These are phyloP conservation scores for Lophotis ruficrista DNA, from an alignment of 2,113 vertebrate species.

Conservation along the genomic window DNA sequence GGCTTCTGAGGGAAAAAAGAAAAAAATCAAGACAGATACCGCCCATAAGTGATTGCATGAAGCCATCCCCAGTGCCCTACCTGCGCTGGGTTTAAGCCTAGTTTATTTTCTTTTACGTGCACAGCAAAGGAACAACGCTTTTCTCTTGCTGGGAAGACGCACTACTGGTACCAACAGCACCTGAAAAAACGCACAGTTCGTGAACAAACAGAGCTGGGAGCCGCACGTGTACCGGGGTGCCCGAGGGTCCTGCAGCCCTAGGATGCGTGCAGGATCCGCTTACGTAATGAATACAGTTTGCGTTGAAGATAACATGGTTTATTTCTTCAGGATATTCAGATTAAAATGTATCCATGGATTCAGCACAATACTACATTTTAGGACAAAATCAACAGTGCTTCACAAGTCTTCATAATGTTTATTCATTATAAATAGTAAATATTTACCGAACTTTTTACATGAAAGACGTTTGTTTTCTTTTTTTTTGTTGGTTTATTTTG, in stretches of 20 bases:
- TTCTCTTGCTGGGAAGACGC: neutral
- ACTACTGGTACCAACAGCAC: accelerated
- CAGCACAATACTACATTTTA: constrained; percentile 65
- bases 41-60: neutral
- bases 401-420: constrained; percentile 83
- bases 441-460: constrained; percentile 92
- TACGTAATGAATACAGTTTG: neutral
- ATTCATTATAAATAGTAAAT: constrained; percentile 98
- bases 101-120: neutral
- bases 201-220: neutral
- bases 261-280: neutral
- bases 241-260: accelerated
- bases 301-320: constrained; percentile 56
- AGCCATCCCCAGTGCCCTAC: neutral
- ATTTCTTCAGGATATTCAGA: constrained; percentile 62
- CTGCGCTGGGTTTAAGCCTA: neutral
- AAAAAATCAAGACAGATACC: neutral
- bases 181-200: neutral
- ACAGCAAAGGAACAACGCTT: neutral
- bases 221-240: neutral
- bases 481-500: constrained; percentile 34
- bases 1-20: neutral
- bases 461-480: constrained; percentile 76
- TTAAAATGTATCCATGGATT: constrained; percentile 55
- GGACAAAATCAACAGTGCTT: constrained; percentile 65